Conservation (phyloP, 2,113 vertebrate species). For the Isichthys henryi region DNA sequence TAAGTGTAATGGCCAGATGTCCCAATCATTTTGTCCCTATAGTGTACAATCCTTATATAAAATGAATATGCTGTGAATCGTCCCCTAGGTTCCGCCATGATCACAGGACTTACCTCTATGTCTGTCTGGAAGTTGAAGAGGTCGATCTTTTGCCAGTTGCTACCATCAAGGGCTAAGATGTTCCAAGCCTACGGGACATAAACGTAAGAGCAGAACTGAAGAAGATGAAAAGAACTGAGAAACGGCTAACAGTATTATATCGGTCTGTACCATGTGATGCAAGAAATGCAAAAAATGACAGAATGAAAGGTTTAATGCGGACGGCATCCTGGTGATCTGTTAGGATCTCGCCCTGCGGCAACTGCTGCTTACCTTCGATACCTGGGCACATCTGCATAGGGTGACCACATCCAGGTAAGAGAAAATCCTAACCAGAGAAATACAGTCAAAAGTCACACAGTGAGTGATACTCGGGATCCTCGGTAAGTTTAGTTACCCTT, state of each 20-base stretch:
- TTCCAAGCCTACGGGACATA: constrained; percentile 76
- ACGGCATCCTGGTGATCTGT: background rate
- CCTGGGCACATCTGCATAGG: constrained; percentile 88
- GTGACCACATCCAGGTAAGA: constrained; percentile 95
- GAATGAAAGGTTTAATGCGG: background rate
- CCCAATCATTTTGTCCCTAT: background rate
- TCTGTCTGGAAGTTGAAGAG: constrained; percentile 95
- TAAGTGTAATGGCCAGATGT: background rate
- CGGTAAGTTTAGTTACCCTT: background rate
- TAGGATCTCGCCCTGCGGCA: background rate
- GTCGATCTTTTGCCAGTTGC: constrained; percentile 95
- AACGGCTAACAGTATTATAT: background rate
- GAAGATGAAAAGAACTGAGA: background rate
- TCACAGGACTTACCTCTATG: constrained; percentile 70
- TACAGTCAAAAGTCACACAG: background rate
- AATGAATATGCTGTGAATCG: background rate
- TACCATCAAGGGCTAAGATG: constrained; percentile 87
- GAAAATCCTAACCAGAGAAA: constrained; percentile 73
- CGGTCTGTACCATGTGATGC: background rate
- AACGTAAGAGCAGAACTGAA: background rate
- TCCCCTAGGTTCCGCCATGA: background rate
- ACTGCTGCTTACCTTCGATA: constrained; percentile 78
- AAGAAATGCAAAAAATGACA: background rate
- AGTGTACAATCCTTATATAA: background rate
- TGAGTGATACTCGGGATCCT: background rate